Evolutionary conservation across 2,113 vertebrate species (phyloP).

Genomic region (Diglossa brunneiventris): DNA sequence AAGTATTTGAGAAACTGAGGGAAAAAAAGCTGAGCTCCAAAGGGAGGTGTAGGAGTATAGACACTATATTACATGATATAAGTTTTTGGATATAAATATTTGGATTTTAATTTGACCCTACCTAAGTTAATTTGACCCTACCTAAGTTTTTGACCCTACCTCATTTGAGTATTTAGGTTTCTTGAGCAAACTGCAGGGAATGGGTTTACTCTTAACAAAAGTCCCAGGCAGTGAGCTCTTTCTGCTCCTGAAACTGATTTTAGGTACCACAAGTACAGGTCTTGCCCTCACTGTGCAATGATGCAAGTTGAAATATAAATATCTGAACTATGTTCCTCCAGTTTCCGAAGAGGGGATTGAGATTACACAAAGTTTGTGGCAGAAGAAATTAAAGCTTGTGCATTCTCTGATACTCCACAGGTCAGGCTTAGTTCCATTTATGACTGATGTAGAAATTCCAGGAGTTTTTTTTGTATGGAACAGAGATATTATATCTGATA

Average conservation of each 20-base stretch:
- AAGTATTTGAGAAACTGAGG: not conserved
- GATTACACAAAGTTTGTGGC: not conserved
- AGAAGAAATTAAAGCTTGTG: not conserved
- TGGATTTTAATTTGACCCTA: not conserved
- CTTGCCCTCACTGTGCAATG: not conserved
- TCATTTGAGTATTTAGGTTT: not conserved
- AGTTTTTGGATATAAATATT: not conserved
- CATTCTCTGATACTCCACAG: not conserved
- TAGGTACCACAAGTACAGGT: not conserved
- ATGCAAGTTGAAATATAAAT: not conserved
- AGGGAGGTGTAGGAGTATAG: not conserved
- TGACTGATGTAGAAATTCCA: not conserved
- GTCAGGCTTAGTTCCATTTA: not conserved
- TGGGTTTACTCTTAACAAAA: not conserved
- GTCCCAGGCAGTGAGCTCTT: not conserved
- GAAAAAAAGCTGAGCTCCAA: not conserved
- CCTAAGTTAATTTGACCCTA: not conserved
- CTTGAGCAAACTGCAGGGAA: not conserved
- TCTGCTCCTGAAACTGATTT: not conserved
- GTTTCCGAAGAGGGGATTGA: not conserved
- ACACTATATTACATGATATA: not conserved
- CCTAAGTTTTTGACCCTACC: not conserved
- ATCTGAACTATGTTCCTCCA: not conserved
- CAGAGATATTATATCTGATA: not conserved
- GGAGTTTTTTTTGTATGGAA: not conserved